Evolutionary conservation across 2,888 invertebrate species (phyloP), one percentile per base, ranked within the genome.

Genomic region (Zaprionus obscuricornis): DNA sequence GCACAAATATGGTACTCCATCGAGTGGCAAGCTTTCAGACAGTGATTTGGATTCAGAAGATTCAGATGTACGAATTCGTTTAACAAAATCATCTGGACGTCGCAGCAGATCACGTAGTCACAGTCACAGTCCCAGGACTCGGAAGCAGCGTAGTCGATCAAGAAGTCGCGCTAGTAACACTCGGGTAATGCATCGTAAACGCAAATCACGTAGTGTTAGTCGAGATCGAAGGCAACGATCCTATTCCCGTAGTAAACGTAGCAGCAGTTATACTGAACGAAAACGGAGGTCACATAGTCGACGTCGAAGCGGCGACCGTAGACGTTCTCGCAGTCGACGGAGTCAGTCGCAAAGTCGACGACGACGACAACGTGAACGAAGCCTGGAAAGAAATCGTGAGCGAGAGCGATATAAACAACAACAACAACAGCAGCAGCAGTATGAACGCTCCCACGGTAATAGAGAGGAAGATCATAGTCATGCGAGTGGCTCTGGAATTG

Each of bases 1-100:
- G 27, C 97, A 97, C 70, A 92, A 92, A 57, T 92, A 92, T 67
- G 91, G 91, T 31, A 90, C 92, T 14, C 90, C 92, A n/a, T 88
- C 88, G 22, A 88, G 89, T 39, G 83, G 82, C 2, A 89, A 88
- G 24, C 76, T 75, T 6, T 88, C 89, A 0, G 87, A 85, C 13
- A 88, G 87, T 20, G 89, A 89, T n/a, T 65, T 52, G 2, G 88
- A 87, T 11, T 55, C 73, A 6, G 66, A 33, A 27, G 67, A 54
- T 24, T 79, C 85, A 4, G 83, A 74, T 6, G 33, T 20, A 10
- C 56, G 46, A 2, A 10, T 8, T 1, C 51, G 51, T 6, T 5
- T 36, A 11, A 11, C 31, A 3, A 68, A 82, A 37, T 13, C 74
- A 0, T 11, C 65, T 7, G 22, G 29, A 0, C 83, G 51, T 26